Conservation (phyloP, 2,113 vertebrate genomes). For the Entosphenus tridentatus region DNA sequence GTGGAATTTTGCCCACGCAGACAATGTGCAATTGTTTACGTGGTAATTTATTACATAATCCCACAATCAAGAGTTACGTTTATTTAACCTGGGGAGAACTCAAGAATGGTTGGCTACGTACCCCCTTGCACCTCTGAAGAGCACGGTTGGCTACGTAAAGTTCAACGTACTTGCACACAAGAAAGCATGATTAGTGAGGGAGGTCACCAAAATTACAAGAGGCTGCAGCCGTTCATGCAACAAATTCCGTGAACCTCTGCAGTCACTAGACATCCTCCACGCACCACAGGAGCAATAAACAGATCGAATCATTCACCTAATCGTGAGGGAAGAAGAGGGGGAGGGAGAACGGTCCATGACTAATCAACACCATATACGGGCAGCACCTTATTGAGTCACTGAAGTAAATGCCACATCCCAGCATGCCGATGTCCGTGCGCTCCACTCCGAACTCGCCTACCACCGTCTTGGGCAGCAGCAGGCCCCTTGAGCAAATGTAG, state of each 20-base stretch:
- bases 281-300: neutral
- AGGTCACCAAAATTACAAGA: neutral
- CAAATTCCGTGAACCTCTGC: neutral
- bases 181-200: no score
- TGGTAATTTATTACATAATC: no score
- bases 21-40: no score
- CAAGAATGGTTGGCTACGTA: no score
- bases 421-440: slow-evolving; percentile 40
- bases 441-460: slow-evolving; percentile 38
- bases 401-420: slow-evolving; percentile 63
- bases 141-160: no score
- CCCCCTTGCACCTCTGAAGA: no score
- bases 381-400: slow-evolving; percentile 32
- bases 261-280: neutral
- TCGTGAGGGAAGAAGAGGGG: neutral
- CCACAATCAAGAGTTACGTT: no score
- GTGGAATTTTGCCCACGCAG: no score
- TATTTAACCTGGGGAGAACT: no score
- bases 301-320: neutral
- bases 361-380: no score
- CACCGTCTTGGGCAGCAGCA: slow-evolving; percentile 37
- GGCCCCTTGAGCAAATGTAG: slow-evolving; percentile 25
- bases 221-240: no score
- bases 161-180: no score
- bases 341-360: slow-evolving; percentile 7